Conservation (phyloP, 2,113 vertebrate genomes). For the Vulpes vulpes region DNA sequence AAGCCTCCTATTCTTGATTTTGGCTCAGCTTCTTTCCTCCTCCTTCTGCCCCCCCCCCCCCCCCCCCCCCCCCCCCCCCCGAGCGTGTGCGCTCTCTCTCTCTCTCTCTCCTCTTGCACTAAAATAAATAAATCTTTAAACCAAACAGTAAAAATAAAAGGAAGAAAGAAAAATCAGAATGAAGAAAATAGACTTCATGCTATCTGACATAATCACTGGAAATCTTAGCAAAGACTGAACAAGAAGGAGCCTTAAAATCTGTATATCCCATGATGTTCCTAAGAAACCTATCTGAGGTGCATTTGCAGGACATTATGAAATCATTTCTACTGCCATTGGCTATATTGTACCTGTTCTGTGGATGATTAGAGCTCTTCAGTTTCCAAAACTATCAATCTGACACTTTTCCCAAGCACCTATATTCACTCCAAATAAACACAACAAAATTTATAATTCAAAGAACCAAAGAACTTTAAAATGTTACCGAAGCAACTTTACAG, state of each 20-base stretch:
- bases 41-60: background rate
- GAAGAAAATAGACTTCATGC: constrained; percentile 4
- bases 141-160: background rate
- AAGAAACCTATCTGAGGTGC: constrained; percentile 76
- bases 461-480: constrained; percentile 84
- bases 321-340: constrained; percentile 77
- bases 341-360: constrained; percentile 79
- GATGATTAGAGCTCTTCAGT: constrained; percentile 82
- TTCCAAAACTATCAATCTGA: constrained; percentile 84
- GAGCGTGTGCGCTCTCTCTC: background rate
- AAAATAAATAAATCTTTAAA: background rate
- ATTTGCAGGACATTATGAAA: constrained; percentile 68
- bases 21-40: background rate
- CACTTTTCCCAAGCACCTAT: constrained; percentile 80
- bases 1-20: no score
- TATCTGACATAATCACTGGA: background rate
- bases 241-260: constrained; percentile 23
- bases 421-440: constrained; percentile 86
- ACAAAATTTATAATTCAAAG: constrained; percentile 84
- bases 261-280: constrained; percentile 13
- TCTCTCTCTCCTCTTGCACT: background rate
- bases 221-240: constrained; percentile 68
- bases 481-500: constrained; percentile 79
- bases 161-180: background rate
- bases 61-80: background rate